Evolutionary conservation across 2,888 invertebrate genomes (phyloP).

Genomic region (Mycalesis mineus): DNA sequence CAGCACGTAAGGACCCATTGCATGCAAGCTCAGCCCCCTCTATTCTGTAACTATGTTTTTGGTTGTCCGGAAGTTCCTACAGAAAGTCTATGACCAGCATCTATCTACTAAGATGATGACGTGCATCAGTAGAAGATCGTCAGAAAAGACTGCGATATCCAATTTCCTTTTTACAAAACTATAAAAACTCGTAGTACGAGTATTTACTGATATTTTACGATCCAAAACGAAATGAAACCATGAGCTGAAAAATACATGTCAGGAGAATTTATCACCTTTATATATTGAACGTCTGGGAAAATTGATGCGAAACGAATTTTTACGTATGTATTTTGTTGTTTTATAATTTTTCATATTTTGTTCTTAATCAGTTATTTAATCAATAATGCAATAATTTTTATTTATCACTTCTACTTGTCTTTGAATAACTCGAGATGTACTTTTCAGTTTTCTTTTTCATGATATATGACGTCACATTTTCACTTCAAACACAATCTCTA

Average conservation of each 20-base stretch:
- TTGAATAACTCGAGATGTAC: too few species aligned
- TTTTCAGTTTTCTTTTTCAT: too few species aligned
- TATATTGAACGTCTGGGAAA: slow-evolving; percentile 5
- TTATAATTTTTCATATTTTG: neutral
- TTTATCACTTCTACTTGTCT: too few species aligned
- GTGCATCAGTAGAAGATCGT: too few species aligned
- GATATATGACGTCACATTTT: too few species aligned
- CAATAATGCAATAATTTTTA: neutral
- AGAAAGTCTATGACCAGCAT: too few species aligned
- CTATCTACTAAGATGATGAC: too few species aligned
- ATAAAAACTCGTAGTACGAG: neutral
- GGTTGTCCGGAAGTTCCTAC: too few species aligned
- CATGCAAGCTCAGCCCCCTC: too few species aligned
- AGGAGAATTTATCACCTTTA: slow-evolving; percentile 8
- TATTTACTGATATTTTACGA: slow-evolving; percentile 5
- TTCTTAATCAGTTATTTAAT: neutral
- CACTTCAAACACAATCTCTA: too few species aligned
- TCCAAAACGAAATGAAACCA: slow-evolving; percentile 13
- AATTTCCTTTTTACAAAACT: neutral
- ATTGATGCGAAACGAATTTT: neutral
- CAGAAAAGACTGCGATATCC: neutral
- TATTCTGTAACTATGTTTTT: too few species aligned
- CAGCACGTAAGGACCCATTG: too few species aligned
- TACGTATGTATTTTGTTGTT: neutral
- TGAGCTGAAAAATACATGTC: neutral